Conservation (phyloP, 2,113 vertebrate species). For the Dissostichus mawsoni region DNA sequence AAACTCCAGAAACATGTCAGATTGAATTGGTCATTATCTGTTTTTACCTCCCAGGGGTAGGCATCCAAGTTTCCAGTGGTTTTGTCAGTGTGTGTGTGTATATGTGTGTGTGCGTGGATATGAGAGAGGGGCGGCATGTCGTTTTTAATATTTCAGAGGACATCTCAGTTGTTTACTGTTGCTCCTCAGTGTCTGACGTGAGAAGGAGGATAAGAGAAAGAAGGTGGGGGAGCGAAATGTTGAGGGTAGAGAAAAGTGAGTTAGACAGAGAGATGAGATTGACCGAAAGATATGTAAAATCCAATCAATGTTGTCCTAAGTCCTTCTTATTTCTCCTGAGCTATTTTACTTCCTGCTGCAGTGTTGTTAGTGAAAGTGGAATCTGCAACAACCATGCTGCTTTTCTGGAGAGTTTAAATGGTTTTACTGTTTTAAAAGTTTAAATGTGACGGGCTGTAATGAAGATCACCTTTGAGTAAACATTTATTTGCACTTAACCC, state of each 20-base stretch:
- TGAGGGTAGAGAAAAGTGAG: not conserved
- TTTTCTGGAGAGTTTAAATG: not conserved
- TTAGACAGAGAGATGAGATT: not conserved
- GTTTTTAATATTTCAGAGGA: slow-evolving; percentile 52
- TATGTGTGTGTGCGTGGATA: slow-evolving; percentile 7
- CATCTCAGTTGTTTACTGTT: slow-evolving; percentile 29
- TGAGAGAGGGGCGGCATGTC: not conserved
- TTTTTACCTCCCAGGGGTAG: slow-evolving; percentile 34
- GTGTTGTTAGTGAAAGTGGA: not conserved
- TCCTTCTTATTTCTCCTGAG: not conserved
- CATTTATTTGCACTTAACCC: too few species aligned
- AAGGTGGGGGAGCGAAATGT: not conserved
- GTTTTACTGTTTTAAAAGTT: too few species aligned
- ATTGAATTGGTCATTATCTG: slow-evolving; percentile 59
- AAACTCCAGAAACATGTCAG: slow-evolving; percentile 34
- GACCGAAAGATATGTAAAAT: slow-evolving; percentile 23
- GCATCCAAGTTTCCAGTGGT: slow-evolving; percentile 20
- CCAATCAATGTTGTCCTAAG: not conserved
- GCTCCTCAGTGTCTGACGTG: not conserved
- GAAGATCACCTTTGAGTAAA: not conserved
- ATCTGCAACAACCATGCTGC: not conserved
- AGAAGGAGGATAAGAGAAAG: not conserved
- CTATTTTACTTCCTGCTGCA: not conserved
- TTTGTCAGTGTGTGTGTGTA: slow-evolving; percentile 13
- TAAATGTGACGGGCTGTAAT: not conserved